Evolutionary conservation across 2,888 invertebrate genomes (phyloP).

Genomic region (Philopedon plagiatum): DNA sequence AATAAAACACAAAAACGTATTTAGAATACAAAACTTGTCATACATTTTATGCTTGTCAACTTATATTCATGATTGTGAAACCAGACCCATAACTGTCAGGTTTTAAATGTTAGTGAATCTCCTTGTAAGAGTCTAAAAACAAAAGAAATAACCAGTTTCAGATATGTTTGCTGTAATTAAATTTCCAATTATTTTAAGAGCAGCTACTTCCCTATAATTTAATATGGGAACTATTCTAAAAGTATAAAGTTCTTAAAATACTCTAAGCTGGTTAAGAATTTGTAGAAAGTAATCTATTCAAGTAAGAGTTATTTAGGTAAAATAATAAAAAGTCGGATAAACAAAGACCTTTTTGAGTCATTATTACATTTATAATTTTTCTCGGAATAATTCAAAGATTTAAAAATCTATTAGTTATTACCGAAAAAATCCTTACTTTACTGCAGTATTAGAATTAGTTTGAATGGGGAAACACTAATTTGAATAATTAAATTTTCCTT

Average conservation of each 20-base stretch:
- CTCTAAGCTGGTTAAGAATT: constrained; percentile 7
- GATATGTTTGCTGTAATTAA: too few relatives aligned
- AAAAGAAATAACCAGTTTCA: too few relatives aligned
- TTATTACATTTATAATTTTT: neutral
- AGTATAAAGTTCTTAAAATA: neutral
- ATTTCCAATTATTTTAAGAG: too few relatives aligned
- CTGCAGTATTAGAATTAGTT: constrained; percentile 26
- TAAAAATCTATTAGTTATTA: constrained; percentile 12
- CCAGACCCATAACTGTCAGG: too few relatives aligned
- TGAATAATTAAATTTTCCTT: constrained; percentile 42
- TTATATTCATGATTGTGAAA: too few relatives aligned
- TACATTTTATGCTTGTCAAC: too few relatives aligned
- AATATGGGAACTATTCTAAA: neutral
- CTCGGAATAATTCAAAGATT: neutral
- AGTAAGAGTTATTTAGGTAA: constrained; percentile 10
- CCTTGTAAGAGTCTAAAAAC: too few relatives aligned
- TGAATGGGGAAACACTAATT: constrained; percentile 21
- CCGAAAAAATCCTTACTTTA: constrained; percentile 26
- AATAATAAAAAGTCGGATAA: constrained; percentile 9
- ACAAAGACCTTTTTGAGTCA: neutral
- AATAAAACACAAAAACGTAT: too few relatives aligned
- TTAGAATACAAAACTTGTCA: too few relatives aligned
- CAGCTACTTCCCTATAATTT: neutral
- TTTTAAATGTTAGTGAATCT: too few relatives aligned
- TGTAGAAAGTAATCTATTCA: neutral